Percentiles rank a stretch among this genome's conserved stretches.
Conservation (phyloP, 2,888 invertebrate species). For the Plemyria rubiginata region DNA sequence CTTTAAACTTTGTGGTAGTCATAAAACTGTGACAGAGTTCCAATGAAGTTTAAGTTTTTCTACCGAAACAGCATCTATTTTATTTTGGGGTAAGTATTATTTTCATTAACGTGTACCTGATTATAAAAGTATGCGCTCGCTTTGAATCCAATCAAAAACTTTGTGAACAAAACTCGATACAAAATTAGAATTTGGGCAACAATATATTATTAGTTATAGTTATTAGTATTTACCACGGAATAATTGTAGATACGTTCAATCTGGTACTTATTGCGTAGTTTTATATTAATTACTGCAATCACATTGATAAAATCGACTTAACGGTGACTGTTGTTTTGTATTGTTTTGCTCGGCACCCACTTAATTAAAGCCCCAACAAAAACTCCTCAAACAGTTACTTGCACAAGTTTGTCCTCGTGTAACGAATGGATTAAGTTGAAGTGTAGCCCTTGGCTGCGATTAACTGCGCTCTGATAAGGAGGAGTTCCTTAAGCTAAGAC, state of each 20-base stretch:
- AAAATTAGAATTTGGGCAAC: slow-evolving; percentile 1
- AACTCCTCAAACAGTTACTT: slow-evolving; percentile 25
- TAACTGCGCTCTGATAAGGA: slow-evolving; percentile 37
- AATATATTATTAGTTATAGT: slow-evolving; percentile 19
- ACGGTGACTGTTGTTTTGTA: too few species aligned
- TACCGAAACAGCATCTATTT: too few species aligned
- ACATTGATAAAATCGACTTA: too few species aligned
- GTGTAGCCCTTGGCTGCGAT: slow-evolving; percentile 36
- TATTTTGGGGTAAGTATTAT: too few species aligned
- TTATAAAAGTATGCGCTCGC: neutral
- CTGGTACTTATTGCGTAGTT: too few species aligned
- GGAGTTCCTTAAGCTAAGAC: slow-evolving; percentile 18
- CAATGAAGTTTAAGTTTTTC: too few species aligned
- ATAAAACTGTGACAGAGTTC: too few species aligned
- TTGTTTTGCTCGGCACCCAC: too few species aligned
- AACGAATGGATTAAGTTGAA: slow-evolving; percentile 41
- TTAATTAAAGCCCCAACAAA: slow-evolving; percentile 34
- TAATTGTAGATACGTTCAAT: too few species aligned
- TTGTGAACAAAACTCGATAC: slow-evolving; percentile 7
- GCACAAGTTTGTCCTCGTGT: slow-evolving; percentile 33
- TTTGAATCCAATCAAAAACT: slow-evolving; percentile 13
- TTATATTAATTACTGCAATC: too few species aligned
- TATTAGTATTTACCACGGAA: too few species aligned
- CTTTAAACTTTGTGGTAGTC: too few species aligned
- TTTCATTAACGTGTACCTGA: neutral